Percentiles rank a stretch among this genome's conserved stretches.
phyloP scores from a whole-genome alignment of 2,888 invertebrate species.

The Scaptomyza parva region DNA sequence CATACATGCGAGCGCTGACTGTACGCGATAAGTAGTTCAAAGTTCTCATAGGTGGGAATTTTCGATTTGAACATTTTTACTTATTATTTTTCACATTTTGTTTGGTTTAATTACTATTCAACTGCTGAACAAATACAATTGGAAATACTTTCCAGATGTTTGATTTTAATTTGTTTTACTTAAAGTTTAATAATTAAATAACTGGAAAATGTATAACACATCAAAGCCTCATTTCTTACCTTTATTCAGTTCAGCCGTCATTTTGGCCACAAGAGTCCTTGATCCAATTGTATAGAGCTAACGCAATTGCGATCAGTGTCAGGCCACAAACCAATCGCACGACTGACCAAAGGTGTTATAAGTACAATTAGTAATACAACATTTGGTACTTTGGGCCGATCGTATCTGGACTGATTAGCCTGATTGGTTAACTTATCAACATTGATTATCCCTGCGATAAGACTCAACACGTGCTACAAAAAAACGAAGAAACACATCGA shows the following conservation, averaged over 20 bases:
- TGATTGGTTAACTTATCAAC: slow-evolving; percentile 35
- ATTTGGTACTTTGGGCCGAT: slow-evolving; percentile 23
- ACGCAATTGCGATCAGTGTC: not conserved
- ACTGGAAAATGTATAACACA: not conserved
- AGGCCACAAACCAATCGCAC: slow-evolving; percentile 24
- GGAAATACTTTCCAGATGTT: not conserved
- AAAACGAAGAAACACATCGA: not conserved
- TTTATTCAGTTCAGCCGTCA: slow-evolving; percentile 36
- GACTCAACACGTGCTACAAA: slow-evolving; percentile 15
- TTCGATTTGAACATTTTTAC: no score
- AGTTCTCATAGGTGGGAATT: no score
- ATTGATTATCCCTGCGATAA: slow-evolving; percentile 55
- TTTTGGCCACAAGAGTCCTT: not conserved
- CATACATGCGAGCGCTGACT: no score
- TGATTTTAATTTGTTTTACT: not conserved
- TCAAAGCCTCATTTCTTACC: slow-evolving; percentile 1
- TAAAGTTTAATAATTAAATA: not conserved
- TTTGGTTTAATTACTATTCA: not conserved
- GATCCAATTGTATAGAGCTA: not conserved
- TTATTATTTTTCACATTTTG: no score
- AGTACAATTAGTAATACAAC: slow-evolving; percentile 3
- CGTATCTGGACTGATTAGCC: slow-evolving; percentile 39
- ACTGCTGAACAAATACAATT: no score
- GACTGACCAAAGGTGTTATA: slow-evolving; percentile 27
- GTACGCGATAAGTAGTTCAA: no score